These are phyloP conservation scores for Eudasyphora cyanicolor DNA, from an alignment of 2,888 invertebrate species.

Conservation along the genomic window DNA sequence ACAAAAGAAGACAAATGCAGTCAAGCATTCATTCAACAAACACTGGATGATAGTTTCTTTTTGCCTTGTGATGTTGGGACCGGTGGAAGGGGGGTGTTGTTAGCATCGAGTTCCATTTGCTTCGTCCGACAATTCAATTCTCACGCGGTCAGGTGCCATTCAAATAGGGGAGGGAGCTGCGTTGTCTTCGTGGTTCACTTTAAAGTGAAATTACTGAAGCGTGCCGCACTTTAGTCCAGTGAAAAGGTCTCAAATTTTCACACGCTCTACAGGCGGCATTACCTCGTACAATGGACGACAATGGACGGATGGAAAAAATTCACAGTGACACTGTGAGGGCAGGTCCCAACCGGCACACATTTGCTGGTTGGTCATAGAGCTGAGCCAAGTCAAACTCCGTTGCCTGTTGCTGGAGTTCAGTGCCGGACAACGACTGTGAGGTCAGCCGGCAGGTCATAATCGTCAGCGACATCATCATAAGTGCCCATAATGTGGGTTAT, in stretches of 20 bases:
- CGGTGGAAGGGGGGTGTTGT: background rate
- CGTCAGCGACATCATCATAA: slow-evolving; percentile 31
- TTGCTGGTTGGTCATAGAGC: background rate
- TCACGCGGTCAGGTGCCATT: slow-evolving; percentile 18
- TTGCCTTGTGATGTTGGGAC: background rate
- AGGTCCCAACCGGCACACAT: background rate
- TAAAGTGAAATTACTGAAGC: slow-evolving; percentile 78
- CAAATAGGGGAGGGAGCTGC: slow-evolving; percentile 29
- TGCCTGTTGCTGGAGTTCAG: slow-evolving; percentile 13
- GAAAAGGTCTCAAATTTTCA: slow-evolving; percentile 53
- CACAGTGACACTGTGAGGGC: background rate
- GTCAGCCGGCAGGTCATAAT: slow-evolving; percentile 46
- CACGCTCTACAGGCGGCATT: slow-evolving; percentile 59
- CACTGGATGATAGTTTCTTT: slow-evolving; percentile 27
- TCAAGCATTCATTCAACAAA: slow-evolving; percentile 53
- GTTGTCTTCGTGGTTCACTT: slow-evolving; percentile 50
- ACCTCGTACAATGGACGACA: no score
- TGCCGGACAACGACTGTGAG: slow-evolving; percentile 16
- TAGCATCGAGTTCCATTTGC: slow-evolving; percentile 24
- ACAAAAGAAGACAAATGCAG: slow-evolving; percentile 41
- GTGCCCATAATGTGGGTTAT: slow-evolving; percentile 34
- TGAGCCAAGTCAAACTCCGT: background rate
- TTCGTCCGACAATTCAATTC: slow-evolving; percentile 16
- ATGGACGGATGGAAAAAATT: background rate
- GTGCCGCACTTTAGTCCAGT: slow-evolving; percentile 65